phyloP scores from a whole-genome alignment of 2,888 invertebrate species.

The Andrena hattorfiana region DNA sequence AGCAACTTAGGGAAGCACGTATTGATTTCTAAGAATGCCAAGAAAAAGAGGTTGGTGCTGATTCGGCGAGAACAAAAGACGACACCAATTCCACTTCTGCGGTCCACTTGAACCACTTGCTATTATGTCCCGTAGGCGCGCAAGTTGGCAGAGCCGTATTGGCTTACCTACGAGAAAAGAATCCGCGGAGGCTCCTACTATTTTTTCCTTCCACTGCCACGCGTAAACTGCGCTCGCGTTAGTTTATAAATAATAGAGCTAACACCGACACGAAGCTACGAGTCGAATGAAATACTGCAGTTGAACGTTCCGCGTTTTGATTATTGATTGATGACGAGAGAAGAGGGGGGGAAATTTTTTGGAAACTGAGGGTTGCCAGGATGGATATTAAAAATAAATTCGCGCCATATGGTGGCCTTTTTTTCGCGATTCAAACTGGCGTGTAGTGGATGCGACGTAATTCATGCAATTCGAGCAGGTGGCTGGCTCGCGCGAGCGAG shows the following conservation, averaged over 20 bases:
- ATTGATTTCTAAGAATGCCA: constrained; percentile 79
- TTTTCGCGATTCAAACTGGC: constrained; percentile 14
- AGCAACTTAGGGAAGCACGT: constrained; percentile 65
- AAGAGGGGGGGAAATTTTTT: not conserved
- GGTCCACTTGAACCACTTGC: constrained; percentile 74
- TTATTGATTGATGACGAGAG: not conserved
- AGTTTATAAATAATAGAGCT: not conserved
- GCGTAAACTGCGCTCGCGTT: not conserved
- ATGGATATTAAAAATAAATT: constrained; percentile 17
- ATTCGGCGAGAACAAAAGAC: constrained; percentile 78
- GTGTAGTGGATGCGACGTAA: constrained; percentile 40
- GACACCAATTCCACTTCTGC: constrained; percentile 77
- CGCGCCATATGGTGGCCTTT: not conserved
- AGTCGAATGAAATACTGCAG: not conserved
- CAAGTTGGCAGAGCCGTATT: constrained; percentile 64
- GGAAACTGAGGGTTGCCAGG: not conserved
- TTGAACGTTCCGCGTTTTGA: not conserved
- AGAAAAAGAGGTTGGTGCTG: constrained; percentile 79
- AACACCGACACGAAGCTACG: not conserved
- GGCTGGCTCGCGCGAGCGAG: constrained; percentile 39
- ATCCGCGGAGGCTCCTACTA: constrained; percentile 22
- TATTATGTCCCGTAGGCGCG: constrained; percentile 70
- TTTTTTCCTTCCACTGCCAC: not conserved
- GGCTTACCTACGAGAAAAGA: constrained; percentile 56
- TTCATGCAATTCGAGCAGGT: constrained; percentile 65